Conservation (phyloP, 2,113 vertebrate genomes). For the Pangasianodon gigas region DNA sequence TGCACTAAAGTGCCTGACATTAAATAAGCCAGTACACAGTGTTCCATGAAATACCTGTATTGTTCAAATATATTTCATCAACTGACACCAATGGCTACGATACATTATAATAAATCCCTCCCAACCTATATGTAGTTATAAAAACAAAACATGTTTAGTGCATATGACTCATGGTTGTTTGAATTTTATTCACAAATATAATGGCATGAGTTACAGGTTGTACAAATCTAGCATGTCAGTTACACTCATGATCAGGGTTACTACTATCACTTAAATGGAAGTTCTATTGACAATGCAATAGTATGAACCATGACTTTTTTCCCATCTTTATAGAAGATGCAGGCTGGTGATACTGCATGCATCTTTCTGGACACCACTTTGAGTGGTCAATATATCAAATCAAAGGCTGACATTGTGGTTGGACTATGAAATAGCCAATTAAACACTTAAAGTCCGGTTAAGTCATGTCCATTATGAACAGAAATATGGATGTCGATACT, state of each 20-base stretch:
- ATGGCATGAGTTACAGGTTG: neutral
- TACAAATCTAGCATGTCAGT: neutral
- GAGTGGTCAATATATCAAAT: neutral
- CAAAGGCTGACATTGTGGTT: neutral
- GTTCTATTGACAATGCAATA: neutral
- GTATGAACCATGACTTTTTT: neutral
- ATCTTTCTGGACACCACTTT: neutral
- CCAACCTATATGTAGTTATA: neutral
- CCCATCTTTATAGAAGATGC: neutral
- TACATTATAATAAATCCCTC: neutral
- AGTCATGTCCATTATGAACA: neutral
- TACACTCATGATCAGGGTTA: neutral
- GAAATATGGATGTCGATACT: conserved; percentile 34
- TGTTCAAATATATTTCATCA: neutral
- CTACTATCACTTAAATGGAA: neutral
- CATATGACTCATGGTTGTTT: neutral
- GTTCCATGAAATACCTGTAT: neutral
- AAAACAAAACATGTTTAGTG: neutral
- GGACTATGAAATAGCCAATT: neutral
- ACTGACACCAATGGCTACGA: neutral
- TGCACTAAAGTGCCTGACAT: too few species aligned
- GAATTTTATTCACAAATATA: neutral
- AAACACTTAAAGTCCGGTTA: neutral
- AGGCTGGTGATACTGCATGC: neutral
- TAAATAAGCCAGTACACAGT: neutral